These are phyloP conservation scores for Elachura formosa DNA, from an alignment of 2,113 vertebrate species.

Conservation along the genomic window DNA sequence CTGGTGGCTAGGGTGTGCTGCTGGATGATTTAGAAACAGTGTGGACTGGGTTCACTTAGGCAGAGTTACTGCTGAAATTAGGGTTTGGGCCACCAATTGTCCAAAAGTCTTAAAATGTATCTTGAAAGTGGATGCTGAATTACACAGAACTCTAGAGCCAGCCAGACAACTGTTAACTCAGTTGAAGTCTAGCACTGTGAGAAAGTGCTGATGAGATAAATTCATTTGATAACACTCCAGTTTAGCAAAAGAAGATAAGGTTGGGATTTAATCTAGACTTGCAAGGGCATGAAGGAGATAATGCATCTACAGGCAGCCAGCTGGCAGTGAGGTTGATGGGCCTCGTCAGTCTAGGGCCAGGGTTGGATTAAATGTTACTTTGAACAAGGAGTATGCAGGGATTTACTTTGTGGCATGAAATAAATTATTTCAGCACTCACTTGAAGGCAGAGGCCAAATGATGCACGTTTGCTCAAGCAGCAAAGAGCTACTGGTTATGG, in stretches of 20 bases:
- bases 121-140: not conserved
- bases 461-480: not conserved
- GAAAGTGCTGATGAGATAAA: not conserved
- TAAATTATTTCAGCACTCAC: not conserved
- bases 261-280: not conserved
- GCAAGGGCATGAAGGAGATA: not conserved
- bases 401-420: not conserved
- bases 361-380: not conserved
- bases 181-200: not conserved
- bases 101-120: not conserved
- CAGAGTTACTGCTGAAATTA: not conserved
- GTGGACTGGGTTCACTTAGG: not conserved
- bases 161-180: not conserved
- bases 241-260: not conserved
- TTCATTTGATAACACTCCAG: not conserved
- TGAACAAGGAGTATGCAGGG: not conserved
- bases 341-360: not conserved
- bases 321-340: not conserved
- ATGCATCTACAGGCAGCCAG: not conserved
- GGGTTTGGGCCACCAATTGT: not conserved
- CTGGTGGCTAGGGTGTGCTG: not conserved
- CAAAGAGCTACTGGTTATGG: not conserved
- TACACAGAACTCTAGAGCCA: not conserved
- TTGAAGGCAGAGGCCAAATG: not conserved
- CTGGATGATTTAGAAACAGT: not conserved